Base-by-base conservation (phyloP, 1,140 invertebrate genomes). In the Cydia pomonella region DNA sequence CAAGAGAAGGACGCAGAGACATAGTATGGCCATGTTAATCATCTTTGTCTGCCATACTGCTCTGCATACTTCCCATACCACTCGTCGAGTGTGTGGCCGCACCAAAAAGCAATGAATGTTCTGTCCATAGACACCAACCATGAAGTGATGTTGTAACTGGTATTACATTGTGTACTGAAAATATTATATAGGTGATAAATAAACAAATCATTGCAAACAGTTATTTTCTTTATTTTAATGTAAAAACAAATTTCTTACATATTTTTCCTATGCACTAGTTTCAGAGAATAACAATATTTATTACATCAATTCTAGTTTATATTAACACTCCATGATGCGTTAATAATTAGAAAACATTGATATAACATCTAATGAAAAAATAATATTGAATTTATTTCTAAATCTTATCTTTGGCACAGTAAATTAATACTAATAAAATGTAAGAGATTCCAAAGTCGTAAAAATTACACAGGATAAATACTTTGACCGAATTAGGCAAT, bases 191-290 rank as follows among this genome's bases (percentile, higher is more conserved):
- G 9, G 21, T 13, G 21, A 41, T 16, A 69, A 69, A 33, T 69
- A 79, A 81, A 83, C 78, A 81, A 87, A 85, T 87, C 72, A 84
- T 72, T 73, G 50, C 72, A 75, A 89, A 91, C 88, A 88, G 82
- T 86, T 80, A 88, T 82, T 82, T 82, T 59, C 53, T 74, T 87
- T 79, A 81, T 80, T 90, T 91, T 87, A 87, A 81, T 91, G 82
- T 90, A 90, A 88, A 91, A 90, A 91, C 88, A 89, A 89, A 87
- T 80, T 72, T 75, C 75, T 86, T 87, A 88, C 80, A 83, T 75
- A 84, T 83, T 81, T 76, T 76, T 62, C 75, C 80, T 87, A 84
- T 80, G 80, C 81, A 76, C 76, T 77, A 83, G 78, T 84, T 80
- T 84, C 78, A 81, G 77, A 82, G 78, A 80, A 82, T 83, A 86